phyloP scores from a whole-genome alignment of 37 sponge, comb jelly and placozoan genomes.

The Agelas oroides region DNA sequence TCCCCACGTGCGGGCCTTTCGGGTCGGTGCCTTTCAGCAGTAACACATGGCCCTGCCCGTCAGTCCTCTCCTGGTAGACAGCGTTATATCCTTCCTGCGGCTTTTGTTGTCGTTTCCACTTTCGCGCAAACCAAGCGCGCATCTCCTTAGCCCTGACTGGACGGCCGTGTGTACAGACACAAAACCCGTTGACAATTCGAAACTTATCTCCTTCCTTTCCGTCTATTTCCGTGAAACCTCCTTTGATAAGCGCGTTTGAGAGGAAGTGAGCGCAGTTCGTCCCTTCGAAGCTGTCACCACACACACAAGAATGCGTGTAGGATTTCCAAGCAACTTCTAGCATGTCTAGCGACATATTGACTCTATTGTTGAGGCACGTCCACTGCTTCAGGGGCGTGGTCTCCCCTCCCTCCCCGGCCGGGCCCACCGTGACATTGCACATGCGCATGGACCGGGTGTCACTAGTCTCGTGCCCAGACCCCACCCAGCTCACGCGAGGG shows the following conservation, averaged over 20 bases:
- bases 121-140: not conserved
- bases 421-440: no score
- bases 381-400: no score
- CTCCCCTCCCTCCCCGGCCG: no score
- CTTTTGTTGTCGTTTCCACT: not conserved
- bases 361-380: no score
- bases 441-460: no score
- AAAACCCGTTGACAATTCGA: slow-evolving; percentile 19
- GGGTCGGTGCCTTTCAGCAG: not conserved
- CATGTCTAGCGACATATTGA: no score
- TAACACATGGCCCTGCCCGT: slow-evolving; percentile 24
- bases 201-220: slow-evolving; percentile 9
- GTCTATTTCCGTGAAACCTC: not conserved
- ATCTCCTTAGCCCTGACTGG: slow-evolving; percentile 33
- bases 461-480: no score
- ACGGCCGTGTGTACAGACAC: slow-evolving; percentile 18
- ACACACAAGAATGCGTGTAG: not conserved
- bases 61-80: slow-evolving; percentile 28
- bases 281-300: not conserved
- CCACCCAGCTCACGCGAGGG: no score
- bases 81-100: not conserved
- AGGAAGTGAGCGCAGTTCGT: slow-evolving; percentile 33
- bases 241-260: slow-evolving; percentile 24
- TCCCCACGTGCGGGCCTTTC: not conserved
- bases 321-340: not conserved